Evolutionary conservation across 2,888 invertebrate species (phyloP), one percentile per base, ranked within the genome.

Genomic region (Sicus ferrugineus): DNA sequence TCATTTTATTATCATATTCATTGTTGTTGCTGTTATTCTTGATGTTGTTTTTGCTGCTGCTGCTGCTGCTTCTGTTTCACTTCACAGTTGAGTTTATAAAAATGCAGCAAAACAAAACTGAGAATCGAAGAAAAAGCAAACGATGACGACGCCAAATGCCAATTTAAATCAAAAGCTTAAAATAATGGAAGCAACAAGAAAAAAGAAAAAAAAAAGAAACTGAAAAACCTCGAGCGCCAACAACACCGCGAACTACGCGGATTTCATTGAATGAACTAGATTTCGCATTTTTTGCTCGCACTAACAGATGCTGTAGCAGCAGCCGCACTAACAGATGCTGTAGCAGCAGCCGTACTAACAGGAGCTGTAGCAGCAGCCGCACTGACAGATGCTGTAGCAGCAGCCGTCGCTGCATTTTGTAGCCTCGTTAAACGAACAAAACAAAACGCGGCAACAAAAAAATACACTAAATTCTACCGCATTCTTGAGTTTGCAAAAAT

Each of bases 131-230:
- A 38, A 66, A 19, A 65, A 52, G 21, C 52, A 34, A 14, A 19
- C 38, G 19, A 28, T 4, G 23, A 28, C n/a, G n/a, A 52, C 21
- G 58, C 67, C 67, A 67, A 67, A 67, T 67, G 59, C 67, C 59
- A 67, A 67, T 67, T 67, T 67, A 67, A 67, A 58, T 67, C 67
- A 67, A 67, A 58, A 23, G 58, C 48, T 67, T 67, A 67, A 67
- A 67, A 67, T 67, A 67, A 59, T 58, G 59, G 67, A 48, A 67
- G 38, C 67, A 48, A 59, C 3, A 54, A 38, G 11, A 67, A 56
- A 38, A 67, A 28, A 50, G 50, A n/a, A 50, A 19, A 54, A 28
- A 9, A 11, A 16, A 34, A 23, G 34, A 42, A n/a, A 16, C 42
- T 3, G 16, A 42, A 42, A 42, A 42, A n/a, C n/a, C n/a, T n/a